Evolutionary conservation across 2,888 invertebrate genomes (phyloP).

Genomic region (Mythimna lalbum): DNA sequence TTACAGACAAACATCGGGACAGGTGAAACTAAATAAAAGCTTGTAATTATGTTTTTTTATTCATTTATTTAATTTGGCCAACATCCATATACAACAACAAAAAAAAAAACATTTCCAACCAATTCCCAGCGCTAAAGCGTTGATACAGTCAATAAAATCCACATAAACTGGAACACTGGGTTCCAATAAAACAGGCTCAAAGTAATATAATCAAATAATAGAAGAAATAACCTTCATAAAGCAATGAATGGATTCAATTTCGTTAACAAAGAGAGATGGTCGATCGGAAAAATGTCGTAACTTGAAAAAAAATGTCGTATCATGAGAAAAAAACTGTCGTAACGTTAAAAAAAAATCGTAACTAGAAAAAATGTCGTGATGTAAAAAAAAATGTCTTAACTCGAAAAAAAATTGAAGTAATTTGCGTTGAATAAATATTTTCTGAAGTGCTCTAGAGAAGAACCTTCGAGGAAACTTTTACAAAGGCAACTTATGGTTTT

Average conservation of each 20-base stretch:
- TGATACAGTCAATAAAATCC: conserved; percentile 43
- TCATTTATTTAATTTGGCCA: background rate
- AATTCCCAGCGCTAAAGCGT: conserved; percentile 21
- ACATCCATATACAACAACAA: background rate
- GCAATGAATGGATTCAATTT: conserved; percentile 85
- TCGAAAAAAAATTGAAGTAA: conserved; percentile 23
- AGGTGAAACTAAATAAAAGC: too few species aligned
- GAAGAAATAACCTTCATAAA: conserved; percentile 78
- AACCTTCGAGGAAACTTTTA: conserved; percentile 47
- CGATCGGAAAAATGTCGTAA: conserved; percentile 55
- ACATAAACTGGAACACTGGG: conserved; percentile 43
- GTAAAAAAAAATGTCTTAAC: too few species aligned
- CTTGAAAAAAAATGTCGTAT: conserved; percentile 21
- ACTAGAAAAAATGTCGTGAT: too few species aligned
- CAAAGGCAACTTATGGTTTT: conserved; percentile 47
- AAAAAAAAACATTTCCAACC: background rate
- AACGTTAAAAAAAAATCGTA: background rate
- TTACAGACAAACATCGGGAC: too few species aligned
- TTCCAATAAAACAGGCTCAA: conserved; percentile 51
- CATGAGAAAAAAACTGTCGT: conserved; percentile 11
- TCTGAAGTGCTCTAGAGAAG: conserved; percentile 52
- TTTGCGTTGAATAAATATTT: conserved; percentile 73
- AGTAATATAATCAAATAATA: conserved; percentile 73
- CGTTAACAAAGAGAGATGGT: conserved; percentile 83
- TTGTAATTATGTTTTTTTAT: too few species aligned